Percentiles rank a stretch among this genome's conserved stretches.
These are phyloP conservation scores for Malachius bipustulatus DNA, from an alignment of 2,888 invertebrate genomes.

Conservation along the genomic window DNA sequence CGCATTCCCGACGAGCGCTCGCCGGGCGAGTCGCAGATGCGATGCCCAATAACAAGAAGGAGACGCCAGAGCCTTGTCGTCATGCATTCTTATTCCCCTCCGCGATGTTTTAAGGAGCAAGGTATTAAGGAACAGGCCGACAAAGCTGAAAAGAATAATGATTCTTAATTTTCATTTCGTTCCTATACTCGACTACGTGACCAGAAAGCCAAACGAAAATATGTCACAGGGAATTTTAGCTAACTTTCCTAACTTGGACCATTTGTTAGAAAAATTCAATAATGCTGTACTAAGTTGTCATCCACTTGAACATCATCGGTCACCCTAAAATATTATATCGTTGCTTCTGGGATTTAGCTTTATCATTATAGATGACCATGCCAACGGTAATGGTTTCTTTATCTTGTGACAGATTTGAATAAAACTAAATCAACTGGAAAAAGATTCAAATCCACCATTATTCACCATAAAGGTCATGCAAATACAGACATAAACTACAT, in stretches of 20 bases:
- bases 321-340: slow-evolving; percentile 35
- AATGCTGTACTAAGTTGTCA: slow-evolving; percentile 38
- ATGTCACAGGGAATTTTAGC: slow-evolving; percentile 35
- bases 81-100: slow-evolving; percentile 37
- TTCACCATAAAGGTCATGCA: too few species aligned
- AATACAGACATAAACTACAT: too few species aligned
- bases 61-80: slow-evolving; percentile 32
- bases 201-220: slow-evolving; percentile 34
- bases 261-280: slow-evolving; percentile 40
- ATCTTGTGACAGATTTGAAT: too few species aligned
- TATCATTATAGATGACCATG: too few species aligned
- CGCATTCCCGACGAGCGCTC: slow-evolving; percentile 32
- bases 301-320: slow-evolving; percentile 36
- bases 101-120: slow-evolving; percentile 34
- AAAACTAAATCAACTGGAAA: too few species aligned
- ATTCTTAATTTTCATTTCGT: slow-evolving; percentile 41
- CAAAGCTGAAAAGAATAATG: slow-evolving; percentile 41
- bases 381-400: too few species aligned
- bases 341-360: too few species aligned
- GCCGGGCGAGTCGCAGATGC: slow-evolving; percentile 33
- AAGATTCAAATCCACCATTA: too few species aligned
- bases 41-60: slow-evolving; percentile 32
- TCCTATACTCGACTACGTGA: slow-evolving; percentile 37
- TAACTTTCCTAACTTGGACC: slow-evolving; percentile 34
- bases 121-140: slow-evolving; percentile 37